phyloP scores from a whole-genome alignment of 2,888 invertebrate species.

The Agrotis puta region DNA sequence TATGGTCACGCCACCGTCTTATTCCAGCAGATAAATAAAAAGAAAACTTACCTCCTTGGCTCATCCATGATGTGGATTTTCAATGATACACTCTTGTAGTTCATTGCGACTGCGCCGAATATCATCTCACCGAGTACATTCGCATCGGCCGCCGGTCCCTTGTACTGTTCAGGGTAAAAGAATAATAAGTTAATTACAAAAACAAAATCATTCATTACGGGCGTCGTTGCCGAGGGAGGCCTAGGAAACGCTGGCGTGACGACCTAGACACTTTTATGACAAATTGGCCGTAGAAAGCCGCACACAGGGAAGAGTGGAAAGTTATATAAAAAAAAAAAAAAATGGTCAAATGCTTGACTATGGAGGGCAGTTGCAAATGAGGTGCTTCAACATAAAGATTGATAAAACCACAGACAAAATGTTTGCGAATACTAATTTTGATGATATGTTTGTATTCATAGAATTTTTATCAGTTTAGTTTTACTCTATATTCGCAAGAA shows the following conservation, averaged over 20 bases:
- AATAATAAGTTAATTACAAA: slow-evolving; percentile 9
- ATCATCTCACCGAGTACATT: slow-evolving; percentile 97
- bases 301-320: too few species aligned
- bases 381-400: too few species aligned
- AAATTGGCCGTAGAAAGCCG: too few species aligned
- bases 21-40: neutral
- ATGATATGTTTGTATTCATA: neutral
- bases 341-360: neutral
- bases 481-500: too few species aligned
- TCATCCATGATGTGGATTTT: slow-evolving; percentile 94
- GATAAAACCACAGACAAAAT: too few species aligned
- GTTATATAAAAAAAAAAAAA: too few species aligned
- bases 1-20: neutral
- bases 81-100: slow-evolving; percentile 96
- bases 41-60: slow-evolving; percentile 81
- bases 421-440: neutral
- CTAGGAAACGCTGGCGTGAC: too few species aligned
- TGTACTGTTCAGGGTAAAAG: slow-evolving; percentile 88
- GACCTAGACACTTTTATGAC: too few species aligned
- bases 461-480: too few species aligned
- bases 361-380: neutral
- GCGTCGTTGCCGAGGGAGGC: too few species aligned
- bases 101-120: slow-evolving; percentile 97
- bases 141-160: slow-evolving; percentile 93
- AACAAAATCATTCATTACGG: neutral